A percentile compares a stretch with the other conserved stretches of the same genome.
These are phyloP conservation scores for Scarus forsteni DNA, from an alignment of 2,797 vertebrate genomes.

Conservation along the genomic window DNA sequence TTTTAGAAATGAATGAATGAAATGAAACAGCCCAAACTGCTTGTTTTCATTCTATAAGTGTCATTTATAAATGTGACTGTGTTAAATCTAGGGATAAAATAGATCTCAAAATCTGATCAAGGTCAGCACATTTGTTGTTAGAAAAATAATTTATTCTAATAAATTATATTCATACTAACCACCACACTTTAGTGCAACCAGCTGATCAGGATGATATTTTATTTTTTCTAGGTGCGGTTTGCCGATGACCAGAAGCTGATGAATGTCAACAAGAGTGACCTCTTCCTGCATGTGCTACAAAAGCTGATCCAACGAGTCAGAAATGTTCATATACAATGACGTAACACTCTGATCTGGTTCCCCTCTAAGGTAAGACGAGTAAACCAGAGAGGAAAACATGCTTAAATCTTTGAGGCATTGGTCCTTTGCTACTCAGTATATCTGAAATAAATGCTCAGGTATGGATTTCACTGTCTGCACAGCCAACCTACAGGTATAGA, in stretches of 20 bases:
- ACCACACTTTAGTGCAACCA: too few relatives aligned
- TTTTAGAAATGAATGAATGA: too few relatives aligned
- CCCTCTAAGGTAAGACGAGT: conserved; percentile 86
- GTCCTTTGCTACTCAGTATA: neutral
- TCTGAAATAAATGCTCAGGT: neutral
- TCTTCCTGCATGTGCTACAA: conserved; percentile 92
- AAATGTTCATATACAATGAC: conserved; percentile 91
- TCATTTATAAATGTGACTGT: too few relatives aligned
- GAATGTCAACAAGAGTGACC: conserved; percentile 89
- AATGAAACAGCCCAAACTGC: too few relatives aligned
- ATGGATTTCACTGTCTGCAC: too few relatives aligned
- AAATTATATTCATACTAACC: too few relatives aligned
- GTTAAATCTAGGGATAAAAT: too few relatives aligned
- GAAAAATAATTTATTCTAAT: too few relatives aligned
- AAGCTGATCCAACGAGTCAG: conserved; percentile 88
- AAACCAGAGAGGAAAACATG: neutral
- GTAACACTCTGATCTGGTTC: conserved; percentile 92
- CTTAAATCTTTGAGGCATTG: neutral
- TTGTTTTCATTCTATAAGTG: too few relatives aligned
- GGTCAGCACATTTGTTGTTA: too few relatives aligned
- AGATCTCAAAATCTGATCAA: too few relatives aligned
- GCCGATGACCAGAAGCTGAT: conserved; percentile 69
- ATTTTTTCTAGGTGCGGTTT: conserved; percentile 75
- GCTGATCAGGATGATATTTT: neutral
- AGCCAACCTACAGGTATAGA: too few relatives aligned